phyloP scores from a whole-genome alignment of 2,888 invertebrate genomes.

The Copidosoma aretas region DNA sequence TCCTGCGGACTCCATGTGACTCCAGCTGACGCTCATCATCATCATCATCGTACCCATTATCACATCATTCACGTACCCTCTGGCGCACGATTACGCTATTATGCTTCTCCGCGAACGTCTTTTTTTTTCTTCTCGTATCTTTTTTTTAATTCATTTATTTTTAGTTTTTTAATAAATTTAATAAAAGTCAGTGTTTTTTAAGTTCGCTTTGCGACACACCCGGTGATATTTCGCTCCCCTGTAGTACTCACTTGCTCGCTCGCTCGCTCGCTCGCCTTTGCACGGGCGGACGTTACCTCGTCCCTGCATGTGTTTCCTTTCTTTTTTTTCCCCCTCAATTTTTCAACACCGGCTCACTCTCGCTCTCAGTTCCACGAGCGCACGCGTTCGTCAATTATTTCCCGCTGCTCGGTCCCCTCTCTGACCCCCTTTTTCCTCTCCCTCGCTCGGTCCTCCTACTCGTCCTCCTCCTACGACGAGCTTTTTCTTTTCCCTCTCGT shows the following conservation, averaged over 20 bases:
- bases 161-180: too few relatives aligned
- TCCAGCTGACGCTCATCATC: slow-evolving; percentile 11
- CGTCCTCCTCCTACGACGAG: background rate
- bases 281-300: too few relatives aligned
- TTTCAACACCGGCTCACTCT: background rate
- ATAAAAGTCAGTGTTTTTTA: too few relatives aligned
- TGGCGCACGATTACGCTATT: background rate
- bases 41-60: background rate
- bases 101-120: background rate
- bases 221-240: too few relatives aligned
- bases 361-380: background rate
- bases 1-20: slow-evolving; percentile 7
- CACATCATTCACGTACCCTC: background rate
- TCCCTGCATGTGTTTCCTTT: too few relatives aligned
- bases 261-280: too few relatives aligned
- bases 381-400: too few relatives aligned
- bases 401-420: background rate
- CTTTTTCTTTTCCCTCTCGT: slow-evolving; percentile 5
- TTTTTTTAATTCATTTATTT: too few relatives aligned
- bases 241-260: too few relatives aligned
- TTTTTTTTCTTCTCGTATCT: too few relatives aligned
- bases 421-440: background rate
- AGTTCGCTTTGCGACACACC: too few relatives aligned
- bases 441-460: background rate
- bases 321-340: background rate